Base-by-base conservation (phyloP, 2,113 vertebrate genomes). In the Malurus alboscapulatus region DNA sequence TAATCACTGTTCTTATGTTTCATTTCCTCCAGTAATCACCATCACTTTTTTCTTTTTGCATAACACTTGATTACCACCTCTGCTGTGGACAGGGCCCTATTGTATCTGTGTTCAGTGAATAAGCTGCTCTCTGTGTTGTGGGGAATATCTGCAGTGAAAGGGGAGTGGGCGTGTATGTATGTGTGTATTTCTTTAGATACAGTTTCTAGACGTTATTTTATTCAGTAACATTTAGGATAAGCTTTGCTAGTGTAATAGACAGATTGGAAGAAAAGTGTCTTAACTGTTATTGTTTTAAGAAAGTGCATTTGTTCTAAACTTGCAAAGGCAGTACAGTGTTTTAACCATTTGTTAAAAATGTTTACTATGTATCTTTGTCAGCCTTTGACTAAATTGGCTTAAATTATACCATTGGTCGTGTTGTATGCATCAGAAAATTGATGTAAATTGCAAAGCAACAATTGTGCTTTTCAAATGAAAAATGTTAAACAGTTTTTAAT, bases 51-150 rank as follows among this genome's bases (percentile, higher is more conserved):
- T 68, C 34, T 63, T 83, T 76, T 62, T 57, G 21, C 20, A 2
- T 69, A 53, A 71, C 57, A 58, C 38, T 36, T 62, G 47, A 50
- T 51, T 66, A 5, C 19, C 10, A 14, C 29, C 22, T 81, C 92
- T 62, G 7, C 14, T n/a, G 42, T 74, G n/a, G 74, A 65, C 26
- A 44, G 59, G 21, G 24, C 42, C 12, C 21, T 55, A 0, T 18
- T 88, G 26, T 40, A 15, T 61, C 18, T 66, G 0, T 34, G 6
- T n/a, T 2, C 6, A 4, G 14, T 53, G 51, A 53, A 53, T 38
- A 45, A 51, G 2, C n/a, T 40, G 0, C 4, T 11, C 20, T 58
- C 2, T 40, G 32, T 71, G 25, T 36, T 15, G 0, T 7, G 6
- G 18, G 17, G 25, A 77, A 24, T 29, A 30, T 65, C 32, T 74